A percentile compares a stretch with the other conserved stretches of the same genome.
Conservation (phyloP, 2,888 invertebrate genomes). For the Lycaena phlaeas region DNA sequence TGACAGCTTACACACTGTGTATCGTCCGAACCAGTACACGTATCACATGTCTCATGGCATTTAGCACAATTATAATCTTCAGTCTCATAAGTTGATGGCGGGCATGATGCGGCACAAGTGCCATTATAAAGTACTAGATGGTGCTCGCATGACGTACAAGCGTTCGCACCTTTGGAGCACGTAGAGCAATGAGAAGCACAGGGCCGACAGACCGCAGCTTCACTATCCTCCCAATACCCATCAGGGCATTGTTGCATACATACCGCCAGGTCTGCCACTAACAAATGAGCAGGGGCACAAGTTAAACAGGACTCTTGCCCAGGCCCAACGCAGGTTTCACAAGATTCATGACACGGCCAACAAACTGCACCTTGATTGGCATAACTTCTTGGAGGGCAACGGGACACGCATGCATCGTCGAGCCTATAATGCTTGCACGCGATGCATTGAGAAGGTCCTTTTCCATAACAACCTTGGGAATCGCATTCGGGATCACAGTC, state of each 20-base stretch:
- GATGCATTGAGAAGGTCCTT: constrained; percentile 87
- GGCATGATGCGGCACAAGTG: constrained; percentile 88
- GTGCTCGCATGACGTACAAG: constrained; percentile 90
- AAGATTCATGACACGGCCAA: constrained; percentile 91
- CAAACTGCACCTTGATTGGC: constrained; percentile 86
- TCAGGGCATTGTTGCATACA: constrained; percentile 92
- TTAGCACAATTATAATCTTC: constrained; percentile 88
- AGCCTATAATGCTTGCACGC: constrained; percentile 86
- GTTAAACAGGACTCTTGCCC: constrained; percentile 89
- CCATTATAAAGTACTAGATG: constrained; percentile 87
- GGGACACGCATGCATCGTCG: constrained; percentile 87
- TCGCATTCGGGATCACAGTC: constrained; percentile 91
- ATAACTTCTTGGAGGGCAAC: constrained; percentile 88
- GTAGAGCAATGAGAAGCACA: constrained; percentile 91
- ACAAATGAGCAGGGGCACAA: constrained; percentile 87
- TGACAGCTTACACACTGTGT: constrained; percentile 88
- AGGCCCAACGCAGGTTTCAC: constrained; percentile 90
- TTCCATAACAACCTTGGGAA: constrained; percentile 88
- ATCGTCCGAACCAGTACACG: constrained; percentile 84
- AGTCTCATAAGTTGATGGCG: constrained; percentile 85
- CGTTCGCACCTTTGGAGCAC: constrained; percentile 86
- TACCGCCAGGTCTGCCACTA: constrained; percentile 87
- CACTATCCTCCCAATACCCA: constrained; percentile 87
- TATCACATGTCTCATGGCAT: constrained; percentile 85
- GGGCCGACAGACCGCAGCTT: constrained; percentile 84